Conservation (phyloP, 2,113 vertebrate species). For the Meriones unguiculatus region DNA sequence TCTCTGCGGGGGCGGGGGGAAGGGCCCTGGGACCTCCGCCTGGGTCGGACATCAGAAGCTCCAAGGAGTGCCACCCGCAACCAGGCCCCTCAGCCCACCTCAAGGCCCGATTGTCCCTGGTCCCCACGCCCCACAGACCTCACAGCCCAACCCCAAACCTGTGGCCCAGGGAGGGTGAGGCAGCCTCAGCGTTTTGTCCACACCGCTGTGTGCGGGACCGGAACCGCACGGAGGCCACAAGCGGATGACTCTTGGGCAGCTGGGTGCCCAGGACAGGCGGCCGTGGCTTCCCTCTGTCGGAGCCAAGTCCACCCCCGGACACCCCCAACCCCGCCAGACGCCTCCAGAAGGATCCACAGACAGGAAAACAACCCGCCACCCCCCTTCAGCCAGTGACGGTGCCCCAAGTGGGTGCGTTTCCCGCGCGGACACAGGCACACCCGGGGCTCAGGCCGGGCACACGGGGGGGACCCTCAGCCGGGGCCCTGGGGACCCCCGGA, state of each 20-base stretch:
- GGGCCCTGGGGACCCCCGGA: background rate
- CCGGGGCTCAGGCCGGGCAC: background rate
- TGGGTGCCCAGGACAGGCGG: background rate
- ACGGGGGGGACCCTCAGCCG: background rate
- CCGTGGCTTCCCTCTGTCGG: accelerated
- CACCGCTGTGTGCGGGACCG: background rate
- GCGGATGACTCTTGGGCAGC: too few relatives aligned
- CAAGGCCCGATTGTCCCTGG: background rate
- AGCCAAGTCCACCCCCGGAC: background rate
- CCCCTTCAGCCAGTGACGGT: accelerated
- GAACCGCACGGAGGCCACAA: background rate
- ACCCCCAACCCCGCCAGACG: background rate
- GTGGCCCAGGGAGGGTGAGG: background rate
- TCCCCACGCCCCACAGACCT: background rate
- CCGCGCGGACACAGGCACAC: background rate
- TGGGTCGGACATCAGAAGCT: background rate
- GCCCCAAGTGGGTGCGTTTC: accelerated
- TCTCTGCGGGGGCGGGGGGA: too few relatives aligned
- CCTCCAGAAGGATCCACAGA: background rate
- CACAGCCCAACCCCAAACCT: accelerated
- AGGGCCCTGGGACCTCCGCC: too few relatives aligned
- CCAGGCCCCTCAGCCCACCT: accelerated
- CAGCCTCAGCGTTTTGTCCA: background rate
- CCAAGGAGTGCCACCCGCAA: accelerated
- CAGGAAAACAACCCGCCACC: too few relatives aligned